Base-by-base conservation (phyloP, 1,140 invertebrate species). In the Melitaea cinxia region DNA sequence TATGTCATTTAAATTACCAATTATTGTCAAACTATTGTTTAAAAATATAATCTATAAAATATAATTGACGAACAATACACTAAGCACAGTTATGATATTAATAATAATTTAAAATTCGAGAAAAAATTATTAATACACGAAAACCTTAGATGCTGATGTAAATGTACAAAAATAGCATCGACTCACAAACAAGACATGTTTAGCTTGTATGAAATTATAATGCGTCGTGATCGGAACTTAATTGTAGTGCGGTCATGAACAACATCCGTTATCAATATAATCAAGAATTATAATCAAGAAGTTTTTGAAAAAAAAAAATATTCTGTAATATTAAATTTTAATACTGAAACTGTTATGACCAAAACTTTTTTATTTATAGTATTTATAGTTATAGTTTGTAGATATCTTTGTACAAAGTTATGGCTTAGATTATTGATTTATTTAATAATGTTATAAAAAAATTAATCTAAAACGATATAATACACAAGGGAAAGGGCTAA, bases 201-300 rank as follows among this genome's bases (percentile, higher is more conserved):
- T 6, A 17, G 6, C 4, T 39, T 39, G 3, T 15, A 39, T 47
- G 42, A n/a, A 47, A 12, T 47, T 47, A 47, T 23, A 4, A 19
- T 21, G 9, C 42, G 19, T 23, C 2, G n/a, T n/a, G 42, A 17
- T 23, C 42, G 42, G 6, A 1, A 47, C 42, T 15, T 47, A 47
- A 47, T 47, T 47, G n/a, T 47, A 47, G 19, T 47, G 19, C 23
- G 19, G 19, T 12, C 42, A 47, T 47, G 42, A 47, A 21, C 23
- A 23, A 23, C 21, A 23, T 23, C 19, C 21, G 23, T 23, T 47
- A 47, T 17, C 3, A n/a, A n/a, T 47, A 4, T n/a, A 47, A 47
- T 47, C 10, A 47, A 17, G 4, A 19, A 23, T 5, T 47, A 4
- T n/a, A 47, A 47, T 47, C 10, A 47, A 17, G 4, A 19, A 23